These are phyloP conservation scores for Ricordea florida DNA, from an alignment of 92 coral and sea anemone genomes.

Conservation along the genomic window DNA sequence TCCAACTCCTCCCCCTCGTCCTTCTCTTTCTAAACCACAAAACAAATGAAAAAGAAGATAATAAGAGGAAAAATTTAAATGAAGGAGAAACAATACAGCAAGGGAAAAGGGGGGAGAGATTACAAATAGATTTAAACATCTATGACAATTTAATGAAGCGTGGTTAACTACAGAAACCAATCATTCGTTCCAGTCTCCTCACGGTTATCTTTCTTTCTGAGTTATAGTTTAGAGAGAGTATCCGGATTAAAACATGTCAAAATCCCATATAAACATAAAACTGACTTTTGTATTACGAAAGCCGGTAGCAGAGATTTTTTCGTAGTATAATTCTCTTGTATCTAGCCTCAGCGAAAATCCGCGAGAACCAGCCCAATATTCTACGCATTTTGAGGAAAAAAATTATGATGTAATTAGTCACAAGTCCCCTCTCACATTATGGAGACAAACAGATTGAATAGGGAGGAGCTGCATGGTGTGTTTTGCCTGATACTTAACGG, in stretches of 20 bases:
- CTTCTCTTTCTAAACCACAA: too few species aligned
- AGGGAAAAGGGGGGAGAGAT: background rate
- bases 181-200: background rate
- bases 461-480: background rate
- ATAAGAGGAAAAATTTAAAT: too few species aligned
- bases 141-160: conserved; percentile 13
- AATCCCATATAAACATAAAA: too few species aligned
- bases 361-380: background rate
- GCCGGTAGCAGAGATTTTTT: too few species aligned
- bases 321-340: background rate
- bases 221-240: background rate
- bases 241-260: background rate
- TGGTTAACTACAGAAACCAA: background rate
- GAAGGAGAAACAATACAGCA: too few species aligned
- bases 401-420: background rate
- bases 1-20: too few species aligned
- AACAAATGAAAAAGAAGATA: too few species aligned
- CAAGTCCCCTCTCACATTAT: background rate
- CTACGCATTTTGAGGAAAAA: background rate
- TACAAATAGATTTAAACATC: conserved; percentile 4
- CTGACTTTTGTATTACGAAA: too few species aligned
- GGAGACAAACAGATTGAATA: background rate
- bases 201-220: background rate
- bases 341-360: background rate
- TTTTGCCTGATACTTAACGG: background rate